Conservation (phyloP, 1,140 invertebrate species). For the Manduca sexta region DNA sequence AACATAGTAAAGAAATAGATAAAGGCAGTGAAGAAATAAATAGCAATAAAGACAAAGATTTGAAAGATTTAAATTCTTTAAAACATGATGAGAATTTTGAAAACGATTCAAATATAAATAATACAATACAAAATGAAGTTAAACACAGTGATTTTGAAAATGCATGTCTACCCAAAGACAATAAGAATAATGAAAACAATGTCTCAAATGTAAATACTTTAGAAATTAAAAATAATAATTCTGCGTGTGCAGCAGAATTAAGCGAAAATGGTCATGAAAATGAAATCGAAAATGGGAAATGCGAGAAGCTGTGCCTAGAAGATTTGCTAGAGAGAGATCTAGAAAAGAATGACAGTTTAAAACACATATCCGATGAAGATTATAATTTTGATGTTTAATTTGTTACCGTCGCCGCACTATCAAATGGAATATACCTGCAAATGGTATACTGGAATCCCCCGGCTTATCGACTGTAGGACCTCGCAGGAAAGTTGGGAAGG, state of each 20-base stretch:
- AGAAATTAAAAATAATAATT: neutral
- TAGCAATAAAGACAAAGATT: neutral
- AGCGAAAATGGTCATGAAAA: neutral
- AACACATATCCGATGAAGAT: constrained; percentile 29
- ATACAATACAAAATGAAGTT: constrained; percentile 23
- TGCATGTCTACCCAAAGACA: constrained; percentile 31
- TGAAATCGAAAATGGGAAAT: neutral
- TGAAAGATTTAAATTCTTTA: neutral
- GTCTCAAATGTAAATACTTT: neutral
- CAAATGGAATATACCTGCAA: no score
- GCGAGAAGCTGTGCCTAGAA: constrained; percentile 16
- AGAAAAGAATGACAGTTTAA: constrained; percentile 17
- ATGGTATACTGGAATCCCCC: no score
- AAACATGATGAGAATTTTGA: no score
- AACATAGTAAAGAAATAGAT: neutral
- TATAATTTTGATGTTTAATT: constrained; percentile 24
- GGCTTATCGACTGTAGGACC: no score
- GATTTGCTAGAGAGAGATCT: constrained; percentile 8
- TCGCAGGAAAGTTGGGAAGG: no score
- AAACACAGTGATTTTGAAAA: constrained; percentile 33
- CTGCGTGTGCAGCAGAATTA: neutral
- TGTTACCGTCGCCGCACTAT: no score
- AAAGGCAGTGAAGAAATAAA: neutral
- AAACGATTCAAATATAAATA: no score
- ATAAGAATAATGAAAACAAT: constrained; percentile 18